phyloP scores from a whole-genome alignment of 2,113 vertebrate species.

The Campylorhamphus procurvoides region DNA sequence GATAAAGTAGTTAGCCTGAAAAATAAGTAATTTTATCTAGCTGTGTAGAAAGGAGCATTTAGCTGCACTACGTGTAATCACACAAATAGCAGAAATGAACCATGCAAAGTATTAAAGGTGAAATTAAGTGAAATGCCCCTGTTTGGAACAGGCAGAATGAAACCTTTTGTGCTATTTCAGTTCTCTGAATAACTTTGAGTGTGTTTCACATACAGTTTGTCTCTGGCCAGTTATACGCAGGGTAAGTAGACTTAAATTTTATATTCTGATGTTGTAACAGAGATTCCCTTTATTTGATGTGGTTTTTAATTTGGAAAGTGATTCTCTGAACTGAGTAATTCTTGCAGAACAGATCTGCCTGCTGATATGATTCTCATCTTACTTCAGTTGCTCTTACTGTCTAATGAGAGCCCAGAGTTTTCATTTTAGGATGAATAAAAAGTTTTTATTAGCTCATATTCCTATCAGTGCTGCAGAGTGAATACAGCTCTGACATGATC shows the following conservation, averaged over 20 bases:
- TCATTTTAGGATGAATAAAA: background rate
- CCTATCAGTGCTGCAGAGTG: background rate
- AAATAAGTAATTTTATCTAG: background rate
- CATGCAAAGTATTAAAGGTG: background rate
- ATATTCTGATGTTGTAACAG: background rate
- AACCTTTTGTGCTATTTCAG: background rate
- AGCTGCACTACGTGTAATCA: background rate
- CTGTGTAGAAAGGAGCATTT: background rate
- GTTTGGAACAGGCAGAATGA: background rate
- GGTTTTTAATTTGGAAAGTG: background rate
- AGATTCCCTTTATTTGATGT: background rate
- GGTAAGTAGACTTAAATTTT: background rate
- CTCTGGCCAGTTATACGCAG: background rate
- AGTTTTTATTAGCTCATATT: background rate
- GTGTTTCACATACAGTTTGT: background rate
- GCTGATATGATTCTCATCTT: background rate
- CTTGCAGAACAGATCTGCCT: background rate
- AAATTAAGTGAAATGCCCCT: background rate
- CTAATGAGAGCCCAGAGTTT: background rate
- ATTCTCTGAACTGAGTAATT: background rate
- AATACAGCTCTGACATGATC: background rate
- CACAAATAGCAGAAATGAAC: background rate
- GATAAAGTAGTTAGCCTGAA: background rate
- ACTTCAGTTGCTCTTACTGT: background rate
- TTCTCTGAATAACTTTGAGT: background rate